Evolutionary conservation across 2,797 vertebrate species (phyloP).

Genomic region (Lepilemur ruficaudatus): DNA sequence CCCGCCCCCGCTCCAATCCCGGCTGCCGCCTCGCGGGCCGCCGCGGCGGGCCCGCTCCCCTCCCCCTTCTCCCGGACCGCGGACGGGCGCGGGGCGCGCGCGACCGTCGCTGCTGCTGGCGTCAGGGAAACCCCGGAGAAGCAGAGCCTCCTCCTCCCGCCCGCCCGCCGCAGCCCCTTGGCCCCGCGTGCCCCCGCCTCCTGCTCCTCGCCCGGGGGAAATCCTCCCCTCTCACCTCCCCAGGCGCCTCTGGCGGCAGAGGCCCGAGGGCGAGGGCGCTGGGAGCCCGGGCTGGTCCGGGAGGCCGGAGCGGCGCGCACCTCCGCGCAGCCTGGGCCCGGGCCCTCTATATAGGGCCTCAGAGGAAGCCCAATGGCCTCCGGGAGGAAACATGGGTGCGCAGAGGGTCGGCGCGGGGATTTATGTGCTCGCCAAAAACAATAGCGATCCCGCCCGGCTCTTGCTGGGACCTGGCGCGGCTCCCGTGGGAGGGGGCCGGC

Average conservation of each 20-base stretch:
- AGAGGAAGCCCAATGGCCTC: conserved; percentile 68
- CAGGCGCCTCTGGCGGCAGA: neutral
- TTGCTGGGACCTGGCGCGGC: conserved; percentile 55
- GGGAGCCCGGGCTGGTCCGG: neutral
- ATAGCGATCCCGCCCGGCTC: conserved; percentile 59
- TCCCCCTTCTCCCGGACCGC: neutral
- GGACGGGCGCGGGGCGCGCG: conserved; percentile 13
- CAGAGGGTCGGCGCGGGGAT: conserved; percentile 52
- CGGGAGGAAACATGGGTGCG: conserved; percentile 69
- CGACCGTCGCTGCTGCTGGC: conserved; percentile 23
- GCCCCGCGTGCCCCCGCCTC: neutral
- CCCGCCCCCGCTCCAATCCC: conserved; percentile 54
- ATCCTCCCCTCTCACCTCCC: neutral
- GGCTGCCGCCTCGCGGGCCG: conserved; percentile 9
- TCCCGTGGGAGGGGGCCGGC: conserved; percentile 60
- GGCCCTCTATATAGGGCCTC: conserved; percentile 67
- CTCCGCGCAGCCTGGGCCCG: neutral
- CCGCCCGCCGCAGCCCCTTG: neutral
- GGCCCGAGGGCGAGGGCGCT: neutral
- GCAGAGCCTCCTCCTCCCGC: neutral
- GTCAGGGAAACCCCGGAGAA: conserved; percentile 75
- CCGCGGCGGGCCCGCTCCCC: neutral
- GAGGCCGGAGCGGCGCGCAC: neutral
- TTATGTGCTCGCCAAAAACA: conserved; percentile 72
- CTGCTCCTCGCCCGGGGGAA: neutral